These are phyloP conservation scores for Montipora capricornis DNA, from an alignment of 64 coral and sea anemone genomes.

Conservation along the genomic window DNA sequence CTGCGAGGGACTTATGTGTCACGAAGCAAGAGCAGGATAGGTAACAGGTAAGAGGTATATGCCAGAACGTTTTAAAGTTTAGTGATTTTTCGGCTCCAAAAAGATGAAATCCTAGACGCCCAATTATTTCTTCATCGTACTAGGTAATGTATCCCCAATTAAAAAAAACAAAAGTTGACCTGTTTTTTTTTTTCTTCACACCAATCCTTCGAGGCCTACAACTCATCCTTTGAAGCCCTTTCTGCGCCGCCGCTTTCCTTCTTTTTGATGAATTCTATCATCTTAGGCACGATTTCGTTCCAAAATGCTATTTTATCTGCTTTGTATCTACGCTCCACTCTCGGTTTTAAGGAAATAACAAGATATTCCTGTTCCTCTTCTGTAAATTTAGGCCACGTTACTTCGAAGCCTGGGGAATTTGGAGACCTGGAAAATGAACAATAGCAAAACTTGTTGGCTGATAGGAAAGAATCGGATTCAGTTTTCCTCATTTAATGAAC, in stretches of 20 bases:
- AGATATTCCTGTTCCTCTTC: slow-evolving; percentile 53
- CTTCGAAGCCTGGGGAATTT: slow-evolving; percentile 25
- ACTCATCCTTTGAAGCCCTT: not conserved
- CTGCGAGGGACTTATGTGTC: no score
- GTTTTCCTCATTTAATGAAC: no score
- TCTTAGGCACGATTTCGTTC: slow-evolving; percentile 72
- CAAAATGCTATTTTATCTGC: slow-evolving; percentile 73
- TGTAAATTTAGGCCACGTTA: slow-evolving; percentile 78
- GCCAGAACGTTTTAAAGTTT: no score
- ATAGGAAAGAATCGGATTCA: not conserved
- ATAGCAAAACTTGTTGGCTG: not conserved
- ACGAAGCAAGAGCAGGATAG: no score
- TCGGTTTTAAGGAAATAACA: slow-evolving; percentile 55
- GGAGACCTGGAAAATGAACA: slow-evolving; percentile 38
- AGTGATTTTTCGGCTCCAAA: no score
- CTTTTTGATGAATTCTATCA: not conserved
- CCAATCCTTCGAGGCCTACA: no score
- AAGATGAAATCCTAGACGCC: no score
- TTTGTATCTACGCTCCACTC: slow-evolving; percentile 47
- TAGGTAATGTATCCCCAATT: no score
- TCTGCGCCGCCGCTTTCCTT: not conserved
- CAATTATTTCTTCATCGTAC: no score
- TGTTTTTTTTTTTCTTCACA: no score
- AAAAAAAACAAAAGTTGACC: no score
- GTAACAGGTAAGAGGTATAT: no score